phyloP scores from a whole-genome alignment of 2,888 invertebrate genomes.

The Polydrusus cervinus region DNA sequence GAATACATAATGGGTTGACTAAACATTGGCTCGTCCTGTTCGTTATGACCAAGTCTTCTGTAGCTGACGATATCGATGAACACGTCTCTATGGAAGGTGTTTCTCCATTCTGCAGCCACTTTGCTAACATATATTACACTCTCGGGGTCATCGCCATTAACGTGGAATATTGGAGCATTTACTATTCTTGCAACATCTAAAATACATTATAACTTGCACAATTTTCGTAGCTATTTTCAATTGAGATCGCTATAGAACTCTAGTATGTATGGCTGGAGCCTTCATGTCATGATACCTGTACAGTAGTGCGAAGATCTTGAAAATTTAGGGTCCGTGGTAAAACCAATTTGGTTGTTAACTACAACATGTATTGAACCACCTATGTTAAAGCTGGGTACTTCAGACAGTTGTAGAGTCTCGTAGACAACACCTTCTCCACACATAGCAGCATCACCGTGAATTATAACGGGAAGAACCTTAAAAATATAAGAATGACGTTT shows the following conservation, averaged over 20 bases:
- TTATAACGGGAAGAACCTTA: slow-evolving; percentile 92
- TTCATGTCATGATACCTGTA: slow-evolving; percentile 82
- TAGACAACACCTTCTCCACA: slow-evolving; percentile 96
- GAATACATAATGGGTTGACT: slow-evolving; percentile 97
- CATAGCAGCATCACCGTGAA: slow-evolving; percentile 97
- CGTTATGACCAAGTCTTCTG: slow-evolving; percentile 95
- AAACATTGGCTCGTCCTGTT: slow-evolving; percentile 97
- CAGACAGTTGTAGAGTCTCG: slow-evolving; percentile 95
- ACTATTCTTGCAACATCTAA: slow-evolving; percentile 92
- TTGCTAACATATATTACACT: slow-evolving; percentile 92
- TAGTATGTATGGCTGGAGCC: no score
- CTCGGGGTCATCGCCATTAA: slow-evolving; percentile 93
- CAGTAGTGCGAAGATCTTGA: slow-evolving; percentile 92
- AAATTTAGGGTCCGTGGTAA: slow-evolving; percentile 92
- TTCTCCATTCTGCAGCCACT: slow-evolving; percentile 92
- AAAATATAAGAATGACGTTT: background rate
- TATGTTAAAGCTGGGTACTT: slow-evolving; percentile 93
- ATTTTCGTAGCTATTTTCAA: no score
- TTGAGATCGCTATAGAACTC: no score
- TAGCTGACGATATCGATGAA: slow-evolving; percentile 95
- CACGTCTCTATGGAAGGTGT: slow-evolving; percentile 94
- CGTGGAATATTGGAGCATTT: slow-evolving; percentile 95
- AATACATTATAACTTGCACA: no score
- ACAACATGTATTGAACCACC: slow-evolving; percentile 96
- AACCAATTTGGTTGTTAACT: slow-evolving; percentile 96